Percentiles rank a stretch among this genome's conserved stretches.
These are phyloP conservation scores for Parazoanthus swiftii DNA, from an alignment of 92 coral and sea anemone genomes.

Conservation along the genomic window DNA sequence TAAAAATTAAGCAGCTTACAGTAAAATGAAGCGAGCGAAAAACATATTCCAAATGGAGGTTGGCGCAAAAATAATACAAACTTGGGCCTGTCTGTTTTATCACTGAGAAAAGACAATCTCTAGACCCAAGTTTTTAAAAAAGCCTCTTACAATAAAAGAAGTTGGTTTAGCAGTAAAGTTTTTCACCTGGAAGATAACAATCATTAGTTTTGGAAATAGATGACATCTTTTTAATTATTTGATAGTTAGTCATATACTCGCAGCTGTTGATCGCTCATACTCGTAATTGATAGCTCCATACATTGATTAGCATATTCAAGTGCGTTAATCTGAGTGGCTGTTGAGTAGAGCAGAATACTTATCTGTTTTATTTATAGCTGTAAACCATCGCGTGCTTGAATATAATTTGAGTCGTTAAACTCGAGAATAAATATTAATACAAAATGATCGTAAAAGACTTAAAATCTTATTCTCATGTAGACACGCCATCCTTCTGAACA, in stretches of 20 bases:
- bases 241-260: background rate
- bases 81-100: background rate
- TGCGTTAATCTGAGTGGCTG: background rate
- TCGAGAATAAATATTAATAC: too few relatives aligned
- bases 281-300: background rate
- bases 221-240: too few relatives aligned
- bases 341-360: background rate
- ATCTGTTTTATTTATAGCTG: too few relatives aligned
- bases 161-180: too few relatives aligned
- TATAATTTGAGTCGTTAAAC: too few relatives aligned
- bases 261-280: background rate
- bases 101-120: background rate
- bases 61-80: background rate
- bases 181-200: too few relatives aligned
- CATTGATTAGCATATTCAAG: background rate
- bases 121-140: background rate
- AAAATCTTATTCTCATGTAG: too few relatives aligned
- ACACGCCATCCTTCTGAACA: too few relatives aligned
- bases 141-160: background rate
- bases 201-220: background rate
- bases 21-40: background rate
- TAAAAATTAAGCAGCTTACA: background rate
- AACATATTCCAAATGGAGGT: background rate
- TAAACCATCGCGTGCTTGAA: too few relatives aligned
- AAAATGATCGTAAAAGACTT: too few relatives aligned